Evolutionary conservation across 2,888 invertebrate genomes (phyloP), one percentile per base, ranked within the genome.

Genomic region (Nomada ruficornis): DNA sequence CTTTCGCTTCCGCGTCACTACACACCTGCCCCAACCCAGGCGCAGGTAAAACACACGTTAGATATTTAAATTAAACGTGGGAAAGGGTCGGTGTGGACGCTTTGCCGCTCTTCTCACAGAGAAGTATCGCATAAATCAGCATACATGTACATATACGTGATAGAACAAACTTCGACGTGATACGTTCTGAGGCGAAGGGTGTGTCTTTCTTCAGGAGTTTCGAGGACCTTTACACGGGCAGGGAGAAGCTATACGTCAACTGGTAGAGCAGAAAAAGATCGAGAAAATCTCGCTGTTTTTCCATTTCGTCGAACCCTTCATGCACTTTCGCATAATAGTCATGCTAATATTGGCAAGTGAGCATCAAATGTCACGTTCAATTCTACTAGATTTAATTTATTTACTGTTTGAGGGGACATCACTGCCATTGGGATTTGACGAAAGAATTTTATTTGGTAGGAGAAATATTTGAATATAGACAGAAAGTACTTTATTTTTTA

Each of bases 111-210:
- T 85, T 80, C 86, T 89, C 87, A 79, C 79, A 86, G 87, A 64
- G 87, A 80, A 90, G 90, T 89, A 88, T 86, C 90, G 91, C 91
- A 92, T 92, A 92, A 92, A 92, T 92, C 91, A 92, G 90, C 92
- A 91, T 92, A 92, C 87, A 91, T 92, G 91, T 91, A 90, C 91
- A 29, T 91, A 20, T 11, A 23, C 88, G 90, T 86, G 89, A 89
- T 89, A 89, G 90, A 89, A 90, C 89, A 91, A 91, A 90, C 90
- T 90, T 90, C 86, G 88, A 90, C 89, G 90, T 88, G 88, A 80
- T 79, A 86, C 83, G 83, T 83, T 77, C 59, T 70, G 65, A 63
- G 62, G 77, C 80, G 87, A 88, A 84, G 87, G 82, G 84, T 86
- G 80, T 86, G 81, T 86, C 86, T 86, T 88, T 69, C 82, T 87